Evolutionary conservation across 53 echinoderm and acorn worm species (phyloP), one percentile per base, ranked within the genome.

Genomic region (Holothuria leucospilota): DNA sequence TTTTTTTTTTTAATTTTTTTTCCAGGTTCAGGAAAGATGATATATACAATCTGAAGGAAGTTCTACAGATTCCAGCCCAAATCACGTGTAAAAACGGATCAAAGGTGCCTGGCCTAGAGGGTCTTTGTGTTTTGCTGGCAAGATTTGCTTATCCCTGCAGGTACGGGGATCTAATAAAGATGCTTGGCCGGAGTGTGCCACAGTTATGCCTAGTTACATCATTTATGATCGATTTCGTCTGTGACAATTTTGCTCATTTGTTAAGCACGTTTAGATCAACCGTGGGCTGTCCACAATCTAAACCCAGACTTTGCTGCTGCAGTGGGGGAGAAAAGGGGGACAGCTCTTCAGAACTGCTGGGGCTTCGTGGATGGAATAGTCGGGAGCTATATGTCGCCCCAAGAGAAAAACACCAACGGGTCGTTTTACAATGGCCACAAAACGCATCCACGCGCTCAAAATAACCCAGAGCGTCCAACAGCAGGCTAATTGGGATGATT

Each of bases 351-450:
- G 56, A 85, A 90, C 69, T 90, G 86, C 21, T 90, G 90, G 90
- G 89, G 85, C 14, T 90, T 90, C 26, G 67, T 90, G 14, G 92
- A 92, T 56, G 88, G 88, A 71, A 92, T 85, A 26, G 86, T 90
- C 26, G 6, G 5, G 13, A 13, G 60, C 77, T 13, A 84, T 91
- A 27, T 91, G 91, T 77, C 59, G 88, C 28, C 87, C 34, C n/a
- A n/a, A n/a, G n/a, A 34, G 34, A 3, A 3, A 3, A 34, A 34
- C 1, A 34, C 34, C 34, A 34, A 34, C 34, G 34, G 34, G 34
- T 34, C 2, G 34, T 34, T 34, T n/a, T 34, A 34, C 34, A 34
- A 34, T 34, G 34, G 34, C 34, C 34, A 34, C 34, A 34, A n/a
- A 34, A 34, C 34, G 34, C 34, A 34, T 34, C 34, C 34, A 34